A percentile compares a stretch with the other conserved stretches of the same genome.
Evolutionary conservation across 1,140 invertebrate species (phyloP).

Genomic region (Platorchestia sp.): DNA sequence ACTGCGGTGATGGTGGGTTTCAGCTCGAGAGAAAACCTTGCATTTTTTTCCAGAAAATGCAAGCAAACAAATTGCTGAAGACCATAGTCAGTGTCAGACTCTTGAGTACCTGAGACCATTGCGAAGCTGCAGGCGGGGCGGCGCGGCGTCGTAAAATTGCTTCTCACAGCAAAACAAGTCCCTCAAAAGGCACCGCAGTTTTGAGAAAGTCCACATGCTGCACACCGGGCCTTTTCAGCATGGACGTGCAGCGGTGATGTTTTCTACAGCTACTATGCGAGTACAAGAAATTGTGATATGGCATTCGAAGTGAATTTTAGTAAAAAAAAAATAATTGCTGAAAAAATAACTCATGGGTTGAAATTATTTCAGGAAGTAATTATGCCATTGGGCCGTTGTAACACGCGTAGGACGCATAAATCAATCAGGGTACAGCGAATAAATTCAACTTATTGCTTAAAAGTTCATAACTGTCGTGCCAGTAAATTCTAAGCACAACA

Average conservation of each 20-base stretch:
- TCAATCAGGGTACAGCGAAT: too few relatives aligned
- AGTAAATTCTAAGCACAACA: not conserved
- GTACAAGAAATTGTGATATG: not conserved
- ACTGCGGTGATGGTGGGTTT: not conserved
- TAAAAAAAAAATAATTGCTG: not conserved
- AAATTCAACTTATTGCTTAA: too few relatives aligned
- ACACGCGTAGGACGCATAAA: too few relatives aligned
- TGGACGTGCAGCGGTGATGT: not conserved
- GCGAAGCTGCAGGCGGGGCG: not conserved
- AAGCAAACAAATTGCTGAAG: not conserved
- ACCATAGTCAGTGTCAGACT: not conserved
- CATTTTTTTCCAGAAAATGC: not conserved
- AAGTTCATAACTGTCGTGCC: too few relatives aligned
- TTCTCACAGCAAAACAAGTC: not conserved
- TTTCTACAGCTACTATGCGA: not conserved
- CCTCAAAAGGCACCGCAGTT: not conserved
- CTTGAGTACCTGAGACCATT: not conserved
- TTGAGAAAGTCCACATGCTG: not conserved
- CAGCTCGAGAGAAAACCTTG: not conserved
- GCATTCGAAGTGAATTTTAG: not conserved
- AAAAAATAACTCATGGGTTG: not conserved
- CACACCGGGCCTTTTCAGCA: not conserved
- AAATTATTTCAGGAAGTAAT: not conserved
- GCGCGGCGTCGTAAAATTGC: not conserved
- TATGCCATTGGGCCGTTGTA: not conserved